Percentiles rank a stretch among this genome's conserved stretches.
Evolutionary conservation across 1,140 invertebrate genomes (phyloP).

Genomic region (Drosophila jambulina): DNA sequence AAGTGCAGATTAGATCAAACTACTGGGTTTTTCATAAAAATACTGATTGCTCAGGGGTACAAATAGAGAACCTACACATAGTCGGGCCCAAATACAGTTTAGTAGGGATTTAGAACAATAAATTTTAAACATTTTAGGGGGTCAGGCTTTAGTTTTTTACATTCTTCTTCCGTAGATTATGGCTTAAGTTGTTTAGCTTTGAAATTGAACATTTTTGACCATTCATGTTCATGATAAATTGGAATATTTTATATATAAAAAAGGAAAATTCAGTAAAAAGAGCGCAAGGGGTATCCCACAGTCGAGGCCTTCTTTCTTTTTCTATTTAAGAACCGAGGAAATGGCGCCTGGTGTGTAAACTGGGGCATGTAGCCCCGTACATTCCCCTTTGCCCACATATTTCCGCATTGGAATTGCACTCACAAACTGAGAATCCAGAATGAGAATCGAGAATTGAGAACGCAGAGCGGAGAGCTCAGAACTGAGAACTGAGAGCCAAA

Average conservation of each 20-base stretch:
- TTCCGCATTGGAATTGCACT: slow-evolving; percentile 61
- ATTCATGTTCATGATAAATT: not conserved
- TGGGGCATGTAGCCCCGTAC: slow-evolving; percentile 25
- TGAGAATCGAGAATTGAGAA: slow-evolving; percentile 24
- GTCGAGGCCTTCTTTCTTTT: not conserved
- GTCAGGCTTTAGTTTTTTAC: too few relatives aligned
- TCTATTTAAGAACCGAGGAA: not conserved
- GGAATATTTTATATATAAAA: not conserved
- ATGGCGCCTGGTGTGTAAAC: slow-evolving; percentile 35
- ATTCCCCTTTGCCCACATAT: slow-evolving; percentile 12
- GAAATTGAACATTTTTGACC: not conserved
- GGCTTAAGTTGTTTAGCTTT: too few relatives aligned
- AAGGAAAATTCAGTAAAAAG: too few relatives aligned
- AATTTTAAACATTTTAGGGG: too few relatives aligned
- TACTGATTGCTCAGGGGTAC: not conserved
- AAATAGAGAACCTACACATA: not conserved
- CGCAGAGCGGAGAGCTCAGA: slow-evolving; percentile 9
- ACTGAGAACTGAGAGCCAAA: slow-evolving; percentile 31
- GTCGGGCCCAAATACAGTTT: too few relatives aligned
- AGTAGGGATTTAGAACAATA: too few relatives aligned
- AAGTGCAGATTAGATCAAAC: not conserved
- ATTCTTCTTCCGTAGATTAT: too few relatives aligned
- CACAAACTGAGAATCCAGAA: slow-evolving; percentile 27
- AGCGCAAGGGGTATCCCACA: not conserved
- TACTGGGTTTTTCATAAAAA: not conserved